phyloP scores from a whole-genome alignment of 1,140 invertebrate genomes.

The Mycetomoellerius zeteki region DNA sequence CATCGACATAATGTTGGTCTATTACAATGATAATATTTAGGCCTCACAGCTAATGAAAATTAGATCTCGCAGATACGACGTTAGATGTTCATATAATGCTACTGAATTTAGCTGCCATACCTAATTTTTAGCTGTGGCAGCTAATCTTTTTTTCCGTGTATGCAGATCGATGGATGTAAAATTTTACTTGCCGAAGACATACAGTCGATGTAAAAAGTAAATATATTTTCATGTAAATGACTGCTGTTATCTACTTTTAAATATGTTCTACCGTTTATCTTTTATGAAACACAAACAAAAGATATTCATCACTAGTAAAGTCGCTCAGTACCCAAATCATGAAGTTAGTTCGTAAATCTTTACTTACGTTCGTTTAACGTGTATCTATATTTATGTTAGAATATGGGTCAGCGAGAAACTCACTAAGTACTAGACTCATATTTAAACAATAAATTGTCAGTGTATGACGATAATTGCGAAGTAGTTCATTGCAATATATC shows the following conservation, averaged over 20 bases:
- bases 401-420: conserved; percentile 34
- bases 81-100: too few relatives aligned
- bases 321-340: conserved; percentile 22
- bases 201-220: neutral
- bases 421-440: conserved; percentile 31
- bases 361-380: conserved; percentile 32
- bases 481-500: neutral
- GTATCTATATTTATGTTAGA: conserved; percentile 44
- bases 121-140: too few relatives aligned
- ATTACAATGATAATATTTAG: too few relatives aligned
- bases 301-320: conserved; percentile 31
- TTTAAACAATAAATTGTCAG: conserved; percentile 39
- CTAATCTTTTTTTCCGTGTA: too few relatives aligned
- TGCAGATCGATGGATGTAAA: neutral
- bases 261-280: conserved; percentile 15
- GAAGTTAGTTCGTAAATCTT: conserved; percentile 42
- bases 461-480: neutral
- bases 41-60: too few relatives aligned
- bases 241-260: conserved; percentile 9
- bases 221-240: conserved; percentile 18
- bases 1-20: too few relatives aligned
- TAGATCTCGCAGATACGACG: too few relatives aligned
- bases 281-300: conserved; percentile 25
- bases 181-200: neutral
- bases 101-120: too few relatives aligned